Percentiles rank a stretch among this genome's conserved stretches.
Conservation (phyloP, 2,797 vertebrate species). For the Sebastiscus tertius region DNA sequence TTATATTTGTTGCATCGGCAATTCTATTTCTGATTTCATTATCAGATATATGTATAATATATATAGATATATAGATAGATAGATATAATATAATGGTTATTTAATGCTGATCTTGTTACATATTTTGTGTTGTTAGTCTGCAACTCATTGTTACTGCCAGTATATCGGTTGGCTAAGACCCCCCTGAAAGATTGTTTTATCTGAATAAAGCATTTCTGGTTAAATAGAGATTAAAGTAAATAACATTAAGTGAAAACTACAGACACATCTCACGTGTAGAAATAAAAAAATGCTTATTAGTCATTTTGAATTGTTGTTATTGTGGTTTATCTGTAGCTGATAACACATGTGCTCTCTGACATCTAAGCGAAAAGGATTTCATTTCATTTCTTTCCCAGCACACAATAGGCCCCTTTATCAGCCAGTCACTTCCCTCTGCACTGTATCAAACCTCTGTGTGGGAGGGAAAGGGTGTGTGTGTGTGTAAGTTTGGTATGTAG, state of each 20-base stretch:
- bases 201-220: neutral
- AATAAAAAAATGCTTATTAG: neutral
- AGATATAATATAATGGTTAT: neutral
- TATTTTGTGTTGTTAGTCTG: neutral
- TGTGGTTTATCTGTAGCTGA: slow-evolving; percentile 7
- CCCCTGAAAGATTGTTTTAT: neutral
- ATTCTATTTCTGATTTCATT: neutral
- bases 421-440: slow-evolving; percentile 40
- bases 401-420: slow-evolving; percentile 63
- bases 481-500: slow-evolving; percentile 4
- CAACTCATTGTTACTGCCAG: neutral
- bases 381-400: slow-evolving; percentile 5
- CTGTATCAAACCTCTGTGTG: slow-evolving; percentile 36
- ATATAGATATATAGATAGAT: too few species aligned
- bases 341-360: slow-evolving; percentile 7
- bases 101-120: neutral
- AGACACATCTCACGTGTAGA: neutral
- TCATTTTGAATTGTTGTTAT: neutral
- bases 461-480: slow-evolving; percentile 25
- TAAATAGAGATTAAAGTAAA: neutral
- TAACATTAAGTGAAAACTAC: neutral
- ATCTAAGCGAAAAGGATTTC: neutral
- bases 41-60: too few species aligned
- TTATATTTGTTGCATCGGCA: too few species aligned
- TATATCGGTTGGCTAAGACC: neutral